Evolutionary conservation across 2,888 invertebrate species (phyloP).

Genomic region (Thysanoteuthis rhombus): DNA sequence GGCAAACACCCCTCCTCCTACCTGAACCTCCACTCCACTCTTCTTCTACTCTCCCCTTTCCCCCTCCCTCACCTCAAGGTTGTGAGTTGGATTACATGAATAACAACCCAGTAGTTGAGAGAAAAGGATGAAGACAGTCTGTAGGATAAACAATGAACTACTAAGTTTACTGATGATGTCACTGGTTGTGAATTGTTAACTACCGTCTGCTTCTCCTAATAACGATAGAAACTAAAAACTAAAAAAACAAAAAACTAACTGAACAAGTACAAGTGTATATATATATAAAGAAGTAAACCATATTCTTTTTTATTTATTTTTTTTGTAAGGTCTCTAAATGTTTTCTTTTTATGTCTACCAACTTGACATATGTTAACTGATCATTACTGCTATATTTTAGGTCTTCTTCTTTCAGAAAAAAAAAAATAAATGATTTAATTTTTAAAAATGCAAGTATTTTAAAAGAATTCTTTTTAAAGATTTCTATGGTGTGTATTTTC

Average conservation of each 20-base stretch:
- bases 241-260: too few relatives aligned
- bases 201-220: neutral
- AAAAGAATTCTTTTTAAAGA: neutral
- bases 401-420: neutral
- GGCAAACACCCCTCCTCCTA: neutral
- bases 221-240: neutral
- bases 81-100: conserved; percentile 12
- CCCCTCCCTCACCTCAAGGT: neutral
- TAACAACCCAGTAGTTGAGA: neutral
- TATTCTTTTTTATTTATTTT: neutral
- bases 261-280: neutral
- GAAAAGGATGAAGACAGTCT: neutral
- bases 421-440: neutral
- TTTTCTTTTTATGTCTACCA: neutral
- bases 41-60: neutral
- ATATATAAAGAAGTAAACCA: neutral
- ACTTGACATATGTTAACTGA: neutral
- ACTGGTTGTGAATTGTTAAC: neutral
- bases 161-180: neutral
- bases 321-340: neutral
- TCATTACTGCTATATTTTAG: neutral
- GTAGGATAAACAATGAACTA: neutral
- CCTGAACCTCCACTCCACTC: neutral
- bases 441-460: neutral
- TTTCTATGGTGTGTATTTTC: conserved; percentile 12